Evolutionary conservation across 2,797 vertebrate species (phyloP).

Genomic region (Anabas testudineus): DNA sequence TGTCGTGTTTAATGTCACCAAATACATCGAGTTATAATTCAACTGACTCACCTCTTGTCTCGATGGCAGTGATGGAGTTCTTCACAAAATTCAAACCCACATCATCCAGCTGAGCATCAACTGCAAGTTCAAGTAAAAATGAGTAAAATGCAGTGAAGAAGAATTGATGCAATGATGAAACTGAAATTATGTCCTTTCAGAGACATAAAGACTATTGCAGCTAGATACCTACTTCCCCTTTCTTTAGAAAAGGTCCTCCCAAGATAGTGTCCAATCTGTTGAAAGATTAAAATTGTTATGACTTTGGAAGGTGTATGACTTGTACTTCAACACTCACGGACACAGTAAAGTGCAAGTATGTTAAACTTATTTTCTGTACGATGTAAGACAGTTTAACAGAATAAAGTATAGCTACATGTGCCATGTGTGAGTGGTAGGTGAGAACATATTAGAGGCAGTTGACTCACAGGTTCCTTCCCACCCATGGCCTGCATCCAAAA

Average conservation of each 20-base stretch:
- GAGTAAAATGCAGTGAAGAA: neutral
- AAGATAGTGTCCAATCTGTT: constrained; percentile 77
- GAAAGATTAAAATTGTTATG: neutral
- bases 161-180: neutral
- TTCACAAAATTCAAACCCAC: constrained; percentile 92
- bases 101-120: constrained; percentile 92
- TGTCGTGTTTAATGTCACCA: neutral
- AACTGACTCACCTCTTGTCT: constrained; percentile 88
- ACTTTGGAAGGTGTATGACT: neutral
- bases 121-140: constrained; percentile 54
- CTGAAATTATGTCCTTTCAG: neutral
- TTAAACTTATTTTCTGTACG: constrained; percentile 1
- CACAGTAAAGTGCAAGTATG: neutral
- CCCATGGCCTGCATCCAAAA: constrained; percentile 97
- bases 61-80: constrained; percentile 94
- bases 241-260: constrained; percentile 82
- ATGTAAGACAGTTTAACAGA: constrained; percentile 14
- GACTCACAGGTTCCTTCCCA: constrained; percentile 95
- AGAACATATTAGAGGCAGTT: constrained; percentile 42
- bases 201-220: neutral
- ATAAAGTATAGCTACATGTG: constrained; percentile 21
- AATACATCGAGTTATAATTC: neutral
- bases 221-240: constrained; percentile 82
- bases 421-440: constrained; percentile 41
- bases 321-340: neutral